Evolutionary conservation across 1,140 invertebrate species (phyloP).

Genomic region (Nixonia krombeini): DNA sequence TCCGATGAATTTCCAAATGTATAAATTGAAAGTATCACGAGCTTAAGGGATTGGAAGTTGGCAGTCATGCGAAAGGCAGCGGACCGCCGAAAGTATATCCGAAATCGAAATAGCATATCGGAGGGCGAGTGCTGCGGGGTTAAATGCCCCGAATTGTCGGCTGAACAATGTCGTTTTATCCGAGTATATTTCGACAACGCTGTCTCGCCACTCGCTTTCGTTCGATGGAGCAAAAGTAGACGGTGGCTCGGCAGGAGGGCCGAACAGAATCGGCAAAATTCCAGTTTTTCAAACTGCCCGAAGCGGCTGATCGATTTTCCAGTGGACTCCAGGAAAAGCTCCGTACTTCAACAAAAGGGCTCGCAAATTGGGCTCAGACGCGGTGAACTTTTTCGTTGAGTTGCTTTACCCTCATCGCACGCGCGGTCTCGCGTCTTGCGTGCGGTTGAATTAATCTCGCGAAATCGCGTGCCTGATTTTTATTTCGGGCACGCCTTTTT

Average conservation of each 20-base stretch:
- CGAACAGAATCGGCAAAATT: slow-evolving; percentile 36
- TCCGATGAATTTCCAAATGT: too few relatives aligned
- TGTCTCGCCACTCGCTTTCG: too few relatives aligned
- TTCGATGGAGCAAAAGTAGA: slow-evolving; percentile 18
- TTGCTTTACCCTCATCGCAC: too few relatives aligned
- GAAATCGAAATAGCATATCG: background rate
- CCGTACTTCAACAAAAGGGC: too few relatives aligned
- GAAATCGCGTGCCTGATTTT: slow-evolving; percentile 2
- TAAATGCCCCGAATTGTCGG: slow-evolving; percentile 33
- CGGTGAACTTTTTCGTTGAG: slow-evolving; percentile 23
- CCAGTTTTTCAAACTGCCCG: slow-evolving; percentile 24
- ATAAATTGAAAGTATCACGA: too few relatives aligned
- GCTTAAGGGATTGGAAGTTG: too few relatives aligned
- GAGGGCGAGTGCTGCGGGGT: background rate
- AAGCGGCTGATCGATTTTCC: slow-evolving; percentile 42
- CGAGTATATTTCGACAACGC: slow-evolving; percentile 16
- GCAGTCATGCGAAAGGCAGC: too few relatives aligned
- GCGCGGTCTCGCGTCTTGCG: slow-evolving; percentile 8
- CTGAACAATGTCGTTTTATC: slow-evolving; percentile 39
- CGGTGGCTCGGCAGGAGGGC: slow-evolving; percentile 21
- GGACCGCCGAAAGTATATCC: too few relatives aligned
- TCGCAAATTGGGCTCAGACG: slow-evolving; percentile 33
- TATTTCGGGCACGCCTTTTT: slow-evolving; percentile 11
- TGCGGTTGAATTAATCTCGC: background rate
- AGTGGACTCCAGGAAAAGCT: slow-evolving; percentile 37